phyloP scores from a whole-genome alignment of 2,113 vertebrate species.

The Cepphus grylle region DNA sequence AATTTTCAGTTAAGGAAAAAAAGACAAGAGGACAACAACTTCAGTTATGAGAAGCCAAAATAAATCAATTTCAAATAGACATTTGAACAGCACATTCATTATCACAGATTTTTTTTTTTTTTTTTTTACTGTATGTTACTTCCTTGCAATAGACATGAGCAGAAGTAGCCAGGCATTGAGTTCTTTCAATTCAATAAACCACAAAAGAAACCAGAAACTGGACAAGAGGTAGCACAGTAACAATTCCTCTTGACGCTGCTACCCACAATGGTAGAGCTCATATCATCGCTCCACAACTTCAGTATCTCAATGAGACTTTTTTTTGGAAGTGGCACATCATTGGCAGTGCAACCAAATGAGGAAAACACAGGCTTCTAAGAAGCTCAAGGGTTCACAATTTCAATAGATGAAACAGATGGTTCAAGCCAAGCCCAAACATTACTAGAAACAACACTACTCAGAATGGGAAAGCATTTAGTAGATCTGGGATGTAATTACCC shows the following conservation, averaged over 20 bases:
- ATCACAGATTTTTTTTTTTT: not conserved
- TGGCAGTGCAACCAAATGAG: not conserved
- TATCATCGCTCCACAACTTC: not conserved
- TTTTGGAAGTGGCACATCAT: not conserved
- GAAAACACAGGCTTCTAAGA: not conserved
- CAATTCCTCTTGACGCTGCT: not conserved
- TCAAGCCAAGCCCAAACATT: not conserved
- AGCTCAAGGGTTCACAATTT: not conserved
- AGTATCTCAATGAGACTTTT: not conserved
- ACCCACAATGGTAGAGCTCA: not conserved
- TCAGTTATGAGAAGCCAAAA: not conserved
- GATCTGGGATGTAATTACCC: not conserved
- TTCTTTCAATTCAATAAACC: not conserved
- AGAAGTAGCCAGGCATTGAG: not conserved
- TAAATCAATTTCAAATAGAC: not conserved
- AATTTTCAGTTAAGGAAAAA: conserved; percentile 20
- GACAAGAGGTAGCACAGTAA: not conserved
- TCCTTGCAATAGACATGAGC: not conserved
- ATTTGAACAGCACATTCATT: not conserved
- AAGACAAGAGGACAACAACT: not conserved
- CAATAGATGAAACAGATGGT: not conserved
- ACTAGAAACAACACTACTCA: not conserved
- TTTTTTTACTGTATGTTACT: not conserved
- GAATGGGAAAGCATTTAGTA: not conserved
- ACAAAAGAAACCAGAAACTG: not conserved